A percentile compares a stretch with the other conserved stretches of the same genome.
Conservation (phyloP, 2,888 invertebrate species). For the Tenthredo scrophulariae region DNA sequence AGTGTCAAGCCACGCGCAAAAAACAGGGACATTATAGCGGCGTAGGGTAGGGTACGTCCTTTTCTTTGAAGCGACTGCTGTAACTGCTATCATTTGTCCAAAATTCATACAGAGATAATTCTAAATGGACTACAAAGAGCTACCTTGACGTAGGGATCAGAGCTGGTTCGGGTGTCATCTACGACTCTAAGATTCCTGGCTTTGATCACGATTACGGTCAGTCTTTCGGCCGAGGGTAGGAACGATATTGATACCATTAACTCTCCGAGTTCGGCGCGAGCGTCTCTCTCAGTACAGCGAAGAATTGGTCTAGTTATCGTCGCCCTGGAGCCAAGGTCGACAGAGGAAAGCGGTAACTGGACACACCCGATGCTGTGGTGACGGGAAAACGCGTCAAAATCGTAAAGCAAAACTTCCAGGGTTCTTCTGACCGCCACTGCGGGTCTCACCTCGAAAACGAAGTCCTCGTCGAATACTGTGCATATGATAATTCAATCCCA, state of each 20-base stretch:
- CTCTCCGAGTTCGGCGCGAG: slow-evolving; percentile 79
- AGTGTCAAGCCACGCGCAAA: background rate
- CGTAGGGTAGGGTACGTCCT: background rate
- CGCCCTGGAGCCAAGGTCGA: slow-evolving; percentile 81
- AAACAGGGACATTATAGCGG: background rate
- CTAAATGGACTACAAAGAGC: background rate
- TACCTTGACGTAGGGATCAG: slow-evolving; percentile 79
- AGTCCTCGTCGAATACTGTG: slow-evolving; percentile 84
- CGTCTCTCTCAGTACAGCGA: slow-evolving; percentile 79
- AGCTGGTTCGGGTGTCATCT: slow-evolving; percentile 77
- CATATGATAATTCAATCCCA: slow-evolving; percentile 56
- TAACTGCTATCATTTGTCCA: background rate
- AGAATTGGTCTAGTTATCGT: slow-evolving; percentile 81
- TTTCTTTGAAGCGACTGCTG: background rate
- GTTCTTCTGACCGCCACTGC: slow-evolving; percentile 80
- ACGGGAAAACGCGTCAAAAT: slow-evolving; percentile 84
- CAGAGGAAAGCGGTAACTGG: slow-evolving; percentile 80
- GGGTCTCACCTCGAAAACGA: slow-evolving; percentile 83
- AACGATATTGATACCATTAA: slow-evolving; percentile 81
- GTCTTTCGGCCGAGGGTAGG: slow-evolving; percentile 80
- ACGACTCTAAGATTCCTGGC: slow-evolving; percentile 79
- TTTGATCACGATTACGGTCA: slow-evolving; percentile 82
- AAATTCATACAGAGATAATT: background rate
- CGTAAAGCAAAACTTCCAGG: slow-evolving; percentile 83
- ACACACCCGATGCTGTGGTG: slow-evolving; percentile 84